A percentile compares a stretch with the other conserved stretches of the same genome.
Evolutionary conservation across 2,113 vertebrate genomes (phyloP).

Genomic region (Callionymus lyra): DNA sequence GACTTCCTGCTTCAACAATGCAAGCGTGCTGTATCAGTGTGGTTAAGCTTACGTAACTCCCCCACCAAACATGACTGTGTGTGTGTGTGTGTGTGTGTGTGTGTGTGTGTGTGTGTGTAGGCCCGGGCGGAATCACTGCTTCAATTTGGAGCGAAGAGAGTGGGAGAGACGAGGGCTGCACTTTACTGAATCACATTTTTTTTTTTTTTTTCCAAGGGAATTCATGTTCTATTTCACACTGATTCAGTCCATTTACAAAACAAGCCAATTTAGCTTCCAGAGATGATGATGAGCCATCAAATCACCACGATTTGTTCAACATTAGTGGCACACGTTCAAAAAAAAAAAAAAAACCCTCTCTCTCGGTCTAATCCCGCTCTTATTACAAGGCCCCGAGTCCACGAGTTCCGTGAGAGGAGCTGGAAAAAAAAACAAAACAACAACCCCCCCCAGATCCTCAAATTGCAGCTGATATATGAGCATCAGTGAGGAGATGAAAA

Average conservation of each 20-base stretch:
- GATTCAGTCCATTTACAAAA: slow-evolving; percentile 48
- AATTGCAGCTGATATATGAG: background rate
- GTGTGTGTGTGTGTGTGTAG: slow-evolving; percentile 9
- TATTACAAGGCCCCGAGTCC: slow-evolving; percentile 1
- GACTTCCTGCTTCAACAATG: slow-evolving; percentile 61
- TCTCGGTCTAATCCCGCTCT: slow-evolving; percentile 18
- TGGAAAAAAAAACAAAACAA: no score
- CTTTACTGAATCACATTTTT: slow-evolving; percentile 52
- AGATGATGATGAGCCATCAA: slow-evolving; percentile 6
- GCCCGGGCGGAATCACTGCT: slow-evolving; percentile 48
- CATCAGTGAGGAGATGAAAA: slow-evolving; percentile 1
- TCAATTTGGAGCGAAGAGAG: slow-evolving; percentile 30
- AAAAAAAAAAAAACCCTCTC: no score
- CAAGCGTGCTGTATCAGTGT: slow-evolving; percentile 46
- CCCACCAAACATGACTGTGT: slow-evolving; percentile 20
- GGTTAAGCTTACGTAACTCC: slow-evolving; percentile 44
- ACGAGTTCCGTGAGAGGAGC: slow-evolving; percentile 18
- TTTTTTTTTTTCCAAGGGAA: no score
- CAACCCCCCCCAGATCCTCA: slow-evolving; percentile 11
- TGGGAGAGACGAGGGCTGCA: slow-evolving; percentile 26
- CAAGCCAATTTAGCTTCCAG: slow-evolving; percentile 34
- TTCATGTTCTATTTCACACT: slow-evolving; percentile 46
- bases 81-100: slow-evolving; percentile 11
- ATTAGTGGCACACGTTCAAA: slow-evolving; percentile 7
- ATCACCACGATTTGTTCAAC: slow-evolving; percentile 22